Conservation (phyloP, 2,113 vertebrate genomes). For the Hymenochirus boettgeri region DNA sequence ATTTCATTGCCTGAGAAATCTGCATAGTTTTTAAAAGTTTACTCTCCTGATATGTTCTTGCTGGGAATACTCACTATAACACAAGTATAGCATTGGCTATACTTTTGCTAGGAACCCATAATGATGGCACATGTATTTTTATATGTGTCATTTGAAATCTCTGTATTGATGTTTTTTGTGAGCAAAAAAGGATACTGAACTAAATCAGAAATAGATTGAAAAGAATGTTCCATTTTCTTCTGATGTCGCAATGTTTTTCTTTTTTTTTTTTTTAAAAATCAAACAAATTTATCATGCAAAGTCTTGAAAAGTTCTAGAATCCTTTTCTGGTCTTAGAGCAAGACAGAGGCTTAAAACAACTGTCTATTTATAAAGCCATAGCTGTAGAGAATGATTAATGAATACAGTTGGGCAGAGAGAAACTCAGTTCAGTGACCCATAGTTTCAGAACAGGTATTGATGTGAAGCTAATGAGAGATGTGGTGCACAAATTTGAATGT, state of each 20-base stretch:
- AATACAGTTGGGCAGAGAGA: constrained; percentile 74
- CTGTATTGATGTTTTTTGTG: no score
- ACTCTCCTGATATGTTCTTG: no score
- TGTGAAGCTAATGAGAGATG: constrained; percentile 82
- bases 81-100: neutral
- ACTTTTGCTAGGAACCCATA: neutral
- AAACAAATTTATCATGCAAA: neutral
- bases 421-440: constrained; percentile 73
- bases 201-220: neutral
- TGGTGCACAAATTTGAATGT: constrained; percentile 76
- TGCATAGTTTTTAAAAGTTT: no score
- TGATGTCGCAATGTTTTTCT: no score
- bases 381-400: constrained; percentile 78
- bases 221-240: no score
- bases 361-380: constrained; percentile 66
- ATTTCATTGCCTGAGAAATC: no score
- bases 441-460: constrained; percentile 73
- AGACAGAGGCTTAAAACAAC: constrained; percentile 71
- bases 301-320: neutral
- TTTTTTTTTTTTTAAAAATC: no score
- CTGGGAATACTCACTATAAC: neutral
- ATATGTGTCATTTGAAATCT: neutral
- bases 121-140: neutral
- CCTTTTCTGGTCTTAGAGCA: constrained; percentile 45
- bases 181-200: neutral